A percentile compares a stretch with the other conserved stretches of the same genome.
Conservation (phyloP, 30 jellyfish, hydroid and myxozoan genomes). For the Chrysaora quinquecirrha region DNA sequence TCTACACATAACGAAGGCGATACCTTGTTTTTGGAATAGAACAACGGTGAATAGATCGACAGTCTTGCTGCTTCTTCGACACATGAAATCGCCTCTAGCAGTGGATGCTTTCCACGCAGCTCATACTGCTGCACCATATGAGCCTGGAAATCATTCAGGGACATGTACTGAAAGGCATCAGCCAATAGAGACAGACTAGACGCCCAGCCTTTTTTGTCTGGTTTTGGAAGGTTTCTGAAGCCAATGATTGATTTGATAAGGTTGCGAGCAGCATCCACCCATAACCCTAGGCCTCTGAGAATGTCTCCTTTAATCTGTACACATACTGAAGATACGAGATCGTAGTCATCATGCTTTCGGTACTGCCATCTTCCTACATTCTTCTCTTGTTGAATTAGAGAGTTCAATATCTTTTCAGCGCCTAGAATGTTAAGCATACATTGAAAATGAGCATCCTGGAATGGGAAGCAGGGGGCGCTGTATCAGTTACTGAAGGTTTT, state of each 20-base stretch:
- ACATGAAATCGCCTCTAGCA: slow-evolving; percentile 62
- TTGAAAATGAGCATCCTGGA: too few relatives aligned
- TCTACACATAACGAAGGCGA: too few relatives aligned
- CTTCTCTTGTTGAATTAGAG: slow-evolving; percentile 12
- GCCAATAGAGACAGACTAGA: slow-evolving; percentile 60
- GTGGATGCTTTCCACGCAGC: slow-evolving; percentile 38
- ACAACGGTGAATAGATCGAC: slow-evolving; percentile 49
- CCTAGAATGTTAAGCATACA: neutral
- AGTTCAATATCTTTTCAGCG: neutral
- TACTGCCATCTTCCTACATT: slow-evolving; percentile 36
- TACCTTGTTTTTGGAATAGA: slow-evolving; percentile 51
- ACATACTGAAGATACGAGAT: slow-evolving; percentile 28
- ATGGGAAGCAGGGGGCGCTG: too few relatives aligned
- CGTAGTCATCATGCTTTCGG: slow-evolving; percentile 3
- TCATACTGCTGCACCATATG: slow-evolving; percentile 16
- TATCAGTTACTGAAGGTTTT: too few relatives aligned
- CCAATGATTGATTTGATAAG: slow-evolving; percentile 34
- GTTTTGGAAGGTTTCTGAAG: slow-evolving; percentile 18
- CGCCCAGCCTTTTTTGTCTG: slow-evolving; percentile 38
- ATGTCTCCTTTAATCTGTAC: slow-evolving; percentile 58
- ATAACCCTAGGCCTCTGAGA: slow-evolving; percentile 48
- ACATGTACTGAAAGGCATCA: slow-evolving; percentile 59
- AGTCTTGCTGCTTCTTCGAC: slow-evolving; percentile 59
- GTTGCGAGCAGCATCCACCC: slow-evolving; percentile 57
- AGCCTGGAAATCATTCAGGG: slow-evolving; percentile 32